Evolutionary conservation across 2,888 invertebrate species (phyloP), one percentile per base, ranked within the genome.

Genomic region (Tipula unca): DNA sequence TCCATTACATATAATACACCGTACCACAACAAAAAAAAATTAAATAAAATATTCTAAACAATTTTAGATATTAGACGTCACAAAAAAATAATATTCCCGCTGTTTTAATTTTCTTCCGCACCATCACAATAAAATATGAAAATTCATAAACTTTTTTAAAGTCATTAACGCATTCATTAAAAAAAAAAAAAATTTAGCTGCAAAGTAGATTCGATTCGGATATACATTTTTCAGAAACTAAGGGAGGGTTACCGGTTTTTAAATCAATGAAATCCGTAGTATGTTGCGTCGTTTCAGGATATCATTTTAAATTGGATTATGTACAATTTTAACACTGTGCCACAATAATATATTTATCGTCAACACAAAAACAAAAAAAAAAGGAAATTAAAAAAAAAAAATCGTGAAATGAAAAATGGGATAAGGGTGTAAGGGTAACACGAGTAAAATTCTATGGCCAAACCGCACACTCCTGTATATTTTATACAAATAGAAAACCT

Each of bases 31-130:
- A 25, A 25, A 25, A 25, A 69, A 17, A 48, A n/a, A n/a, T n/a
- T n/a, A n/a, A n/a, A n/a, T n/a, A n/a, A n/a, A n/a, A n/a, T n/a
- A 69, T 69, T 69, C 69, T 69, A 69, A 69, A 69, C 69, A 69
- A 69, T 25, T 69, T 69, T 69, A 25, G n/a, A 69, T 25, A 69
- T 69, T 69, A 69, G 20, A 3, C 69, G 25, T 10, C 69, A 25
- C 2, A 69, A 32, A 32, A 32, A 69, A 69, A 69, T 10, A 25
- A 69, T 25, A 25, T 69, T 25, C 69, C 69, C 69, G 69, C 69
- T 69, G 69, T 69, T 69, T 69, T 69, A 69, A 69, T 69, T 69
- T 69, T 69, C 69, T 69, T 69, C 69, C 69, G n/a, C n/a, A 69
- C 25, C 69, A 25, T 25, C 25, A 13, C 48, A 48, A 3, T 17